phyloP scores from a whole-genome alignment of 92 coral and sea anemone genomes.

The Muricea muricata region DNA sequence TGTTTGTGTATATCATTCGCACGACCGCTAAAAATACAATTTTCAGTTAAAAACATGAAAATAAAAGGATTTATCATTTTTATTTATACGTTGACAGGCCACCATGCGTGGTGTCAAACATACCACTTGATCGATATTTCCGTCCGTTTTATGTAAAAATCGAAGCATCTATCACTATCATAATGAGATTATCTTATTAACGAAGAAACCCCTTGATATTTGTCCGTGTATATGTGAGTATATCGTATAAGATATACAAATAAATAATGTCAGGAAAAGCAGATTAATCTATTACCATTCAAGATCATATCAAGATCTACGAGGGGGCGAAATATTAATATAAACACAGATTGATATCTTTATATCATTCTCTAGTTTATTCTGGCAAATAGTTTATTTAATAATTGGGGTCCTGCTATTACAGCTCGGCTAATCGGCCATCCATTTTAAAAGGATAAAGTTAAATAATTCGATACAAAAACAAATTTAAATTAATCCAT shows the following conservation, averaged over 20 bases:
- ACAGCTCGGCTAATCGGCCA: not conserved
- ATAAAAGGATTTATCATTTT: not conserved
- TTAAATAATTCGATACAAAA: not conserved
- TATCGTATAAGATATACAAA: slow-evolving; percentile 28
- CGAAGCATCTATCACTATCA: not conserved
- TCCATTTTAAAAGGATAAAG: not conserved
- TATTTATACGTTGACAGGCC: not conserved
- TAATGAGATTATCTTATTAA: not conserved
- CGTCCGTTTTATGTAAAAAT: no score
- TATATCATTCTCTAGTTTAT: not conserved
- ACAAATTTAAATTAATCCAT: not conserved
- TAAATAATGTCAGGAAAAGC: slow-evolving; percentile 34
- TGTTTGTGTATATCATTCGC: no score
- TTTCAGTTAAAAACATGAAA: not conserved
- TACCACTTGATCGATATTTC: not conserved
- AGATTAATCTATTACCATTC: slow-evolving; percentile 4
- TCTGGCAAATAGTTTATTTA: slow-evolving; percentile 37
- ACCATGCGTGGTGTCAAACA: not conserved
- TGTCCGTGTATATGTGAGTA: not conserved
- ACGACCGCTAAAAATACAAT: no score
- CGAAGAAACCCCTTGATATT: not conserved
- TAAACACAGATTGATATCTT: slow-evolving; percentile 21
- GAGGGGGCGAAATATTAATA: slow-evolving; percentile 28
- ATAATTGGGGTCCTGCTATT: slow-evolving; percentile 24
- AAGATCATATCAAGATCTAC: slow-evolving; percentile 14